Evolutionary conservation across 2,797 vertebrate genomes (phyloP).

Genomic region (Carcharodon carcharias): DNA sequence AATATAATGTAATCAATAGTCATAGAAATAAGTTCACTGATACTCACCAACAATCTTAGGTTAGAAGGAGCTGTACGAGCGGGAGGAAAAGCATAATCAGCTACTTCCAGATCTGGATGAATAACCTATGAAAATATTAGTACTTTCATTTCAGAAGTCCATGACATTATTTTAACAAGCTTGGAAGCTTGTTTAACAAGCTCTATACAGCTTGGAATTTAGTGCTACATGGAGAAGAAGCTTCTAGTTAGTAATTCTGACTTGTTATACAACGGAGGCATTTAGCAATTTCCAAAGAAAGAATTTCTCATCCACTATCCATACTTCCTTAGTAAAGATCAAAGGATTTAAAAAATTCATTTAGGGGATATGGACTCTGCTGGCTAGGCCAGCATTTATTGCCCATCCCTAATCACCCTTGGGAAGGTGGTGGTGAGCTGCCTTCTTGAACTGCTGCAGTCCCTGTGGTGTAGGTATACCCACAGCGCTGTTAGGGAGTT

Average conservation of each 20-base stretch:
- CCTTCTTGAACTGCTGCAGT: no score
- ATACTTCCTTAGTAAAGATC: not conserved
- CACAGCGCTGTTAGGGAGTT: no score
- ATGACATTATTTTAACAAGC: not conserved
- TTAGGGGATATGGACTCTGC: no score
- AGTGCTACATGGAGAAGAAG: not conserved
- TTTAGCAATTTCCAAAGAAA: not conserved
- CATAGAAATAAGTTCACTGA: not conserved
- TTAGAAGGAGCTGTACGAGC: slow-evolving; percentile 83
- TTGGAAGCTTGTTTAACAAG: not conserved
- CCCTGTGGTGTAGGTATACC: no score
- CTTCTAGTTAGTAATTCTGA: not conserved
- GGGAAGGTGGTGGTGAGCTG: no score
- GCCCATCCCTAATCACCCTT: no score
- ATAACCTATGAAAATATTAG: slow-evolving; percentile 68
- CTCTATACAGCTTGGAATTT: not conserved
- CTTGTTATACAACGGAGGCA: not conserved
- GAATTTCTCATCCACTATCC: not conserved
- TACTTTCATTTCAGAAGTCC: not conserved
- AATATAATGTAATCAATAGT: not conserved
- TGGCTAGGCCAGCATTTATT: no score
- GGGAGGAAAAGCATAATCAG: slow-evolving; percentile 94
- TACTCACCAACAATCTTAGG: slow-evolving; percentile 89
- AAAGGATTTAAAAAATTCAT: not conserved
- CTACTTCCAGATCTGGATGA: slow-evolving; percentile 92